Percentiles rank a stretch among this genome's conserved stretches.
These are phyloP conservation scores for Tuta absoluta DNA, from an alignment of 2,888 invertebrate species.

Conservation along the genomic window DNA sequence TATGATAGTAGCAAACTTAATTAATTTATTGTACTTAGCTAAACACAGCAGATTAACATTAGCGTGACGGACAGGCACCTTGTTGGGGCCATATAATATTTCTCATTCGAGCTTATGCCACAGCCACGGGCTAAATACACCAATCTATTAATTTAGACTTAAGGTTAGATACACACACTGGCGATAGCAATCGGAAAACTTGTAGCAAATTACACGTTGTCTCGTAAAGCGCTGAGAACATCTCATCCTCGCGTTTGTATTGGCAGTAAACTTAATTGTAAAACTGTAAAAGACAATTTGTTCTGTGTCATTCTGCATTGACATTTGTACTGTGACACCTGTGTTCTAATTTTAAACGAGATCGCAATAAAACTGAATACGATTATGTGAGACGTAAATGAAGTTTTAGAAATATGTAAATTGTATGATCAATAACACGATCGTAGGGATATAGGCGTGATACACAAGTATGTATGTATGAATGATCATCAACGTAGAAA, in stretches of 20 bases:
- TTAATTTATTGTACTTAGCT: neutral
- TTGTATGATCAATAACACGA: no score
- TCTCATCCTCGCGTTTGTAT: neutral
- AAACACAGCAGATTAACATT: neutral
- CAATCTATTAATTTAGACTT: constrained; percentile 28
- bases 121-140: constrained; percentile 20
- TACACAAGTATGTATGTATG: no score
- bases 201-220: constrained; percentile 29
- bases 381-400: neutral
- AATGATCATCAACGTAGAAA: no score
- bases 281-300: constrained; percentile 12
- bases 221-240: constrained; percentile 9
- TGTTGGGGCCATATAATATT: constrained; percentile 26
- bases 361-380: neutral
- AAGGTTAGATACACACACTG: constrained; percentile 27
- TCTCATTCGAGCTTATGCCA: constrained; percentile 25
- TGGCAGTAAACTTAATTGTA: neutral
- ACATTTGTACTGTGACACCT: neutral
- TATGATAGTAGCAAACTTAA: neutral
- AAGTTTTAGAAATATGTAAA: neutral
- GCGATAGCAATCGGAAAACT: constrained; percentile 29
- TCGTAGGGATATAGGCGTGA: no score
- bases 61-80: constrained; percentile 25
- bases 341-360: neutral
- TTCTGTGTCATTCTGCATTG: neutral